These are phyloP conservation scores for Diadema setosum DNA, from an alignment of 35 echinoderm and acorn worm genomes.

Conservation along the genomic window DNA sequence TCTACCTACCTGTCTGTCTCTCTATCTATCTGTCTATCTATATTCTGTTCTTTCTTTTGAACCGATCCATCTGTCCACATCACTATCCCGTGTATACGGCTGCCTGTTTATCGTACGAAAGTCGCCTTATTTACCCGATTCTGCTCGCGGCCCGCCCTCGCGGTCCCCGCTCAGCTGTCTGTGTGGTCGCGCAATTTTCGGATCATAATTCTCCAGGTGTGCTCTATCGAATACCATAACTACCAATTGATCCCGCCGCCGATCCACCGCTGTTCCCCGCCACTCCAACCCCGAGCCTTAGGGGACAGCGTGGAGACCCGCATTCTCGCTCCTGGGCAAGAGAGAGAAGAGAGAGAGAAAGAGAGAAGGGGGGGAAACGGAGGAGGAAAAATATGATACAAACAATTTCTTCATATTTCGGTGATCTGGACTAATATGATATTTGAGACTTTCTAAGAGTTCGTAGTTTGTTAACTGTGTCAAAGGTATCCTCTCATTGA, in stretches of 20 bases:
- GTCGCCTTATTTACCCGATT: no score
- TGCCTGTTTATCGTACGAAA: no score
- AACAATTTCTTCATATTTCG: background rate
- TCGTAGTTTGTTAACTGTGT: no score
- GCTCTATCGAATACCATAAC: background rate
- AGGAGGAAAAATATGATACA: background rate
- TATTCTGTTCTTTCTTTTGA: no score
- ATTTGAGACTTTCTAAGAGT: no score
- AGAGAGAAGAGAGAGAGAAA: background rate
- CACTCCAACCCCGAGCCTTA: background rate
- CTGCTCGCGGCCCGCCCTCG: no score
- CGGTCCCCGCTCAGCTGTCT: background rate
- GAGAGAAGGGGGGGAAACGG: background rate
- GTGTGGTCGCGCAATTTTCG: slow-evolving; percentile 8
- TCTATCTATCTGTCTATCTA: no score
- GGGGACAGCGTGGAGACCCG: background rate
- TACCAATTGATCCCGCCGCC: background rate
- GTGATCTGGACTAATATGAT: background rate
- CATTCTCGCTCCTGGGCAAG: no score
- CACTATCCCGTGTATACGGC: no score
- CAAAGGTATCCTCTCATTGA: no score
- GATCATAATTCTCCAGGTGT: background rate
- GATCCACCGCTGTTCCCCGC: background rate
- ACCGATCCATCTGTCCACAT: no score
- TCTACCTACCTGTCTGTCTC: no score